Base-by-base conservation (phyloP, 2,113 vertebrate species). In the Prochilodus magdalenae region DNA sequence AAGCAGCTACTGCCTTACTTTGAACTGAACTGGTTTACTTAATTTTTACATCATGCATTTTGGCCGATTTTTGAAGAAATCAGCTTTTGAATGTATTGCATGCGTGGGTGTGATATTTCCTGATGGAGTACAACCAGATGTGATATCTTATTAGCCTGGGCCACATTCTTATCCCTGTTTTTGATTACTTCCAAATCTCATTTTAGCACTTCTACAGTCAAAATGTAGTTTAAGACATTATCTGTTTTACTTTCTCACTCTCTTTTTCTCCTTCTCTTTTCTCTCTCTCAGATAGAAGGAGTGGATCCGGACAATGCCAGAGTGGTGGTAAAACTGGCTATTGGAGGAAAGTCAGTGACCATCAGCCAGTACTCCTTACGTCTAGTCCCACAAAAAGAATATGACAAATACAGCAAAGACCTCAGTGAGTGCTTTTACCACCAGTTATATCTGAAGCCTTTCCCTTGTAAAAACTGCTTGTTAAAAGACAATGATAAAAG, bases 281-380 rank as follows among this genome's bases (percentile, higher is more conserved):
- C 18, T 65, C 66, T 80, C 12, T 20, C 26, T 26, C 86, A 97
- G 96, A 94, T 98, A 1, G 96, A 97, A 86, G 96, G 95, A 0
- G 71, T 97, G 0, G 96, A 97, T 86, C 88, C 96, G 70, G 96
- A 98, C 92, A 98, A 98, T 16, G 95, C 94, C 51, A 91, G 96
- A 2, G 92, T 93, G 1, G 85, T 97, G 92, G 93, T 97, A 85
- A 96, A 94, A 82, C 92, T 98, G 70, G 95, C 95, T 0, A 90
- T 93, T 0, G 94, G 95, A 0, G 89, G 90, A 33, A 92, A 93
- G 67, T 88, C 92, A 0, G 94, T 94, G 60, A 96, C 95, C 0
- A 84, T 97, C 75, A 96, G 95, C 80, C 96, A 97, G 90, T 91
- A 97, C 30, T 86, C 86, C 11, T 62, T 97, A 1, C 93, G 84